Evolutionary conservation across 2,797 vertebrate genomes (phyloP).

Genomic region (Percopsis omiscomaycus): DNA sequence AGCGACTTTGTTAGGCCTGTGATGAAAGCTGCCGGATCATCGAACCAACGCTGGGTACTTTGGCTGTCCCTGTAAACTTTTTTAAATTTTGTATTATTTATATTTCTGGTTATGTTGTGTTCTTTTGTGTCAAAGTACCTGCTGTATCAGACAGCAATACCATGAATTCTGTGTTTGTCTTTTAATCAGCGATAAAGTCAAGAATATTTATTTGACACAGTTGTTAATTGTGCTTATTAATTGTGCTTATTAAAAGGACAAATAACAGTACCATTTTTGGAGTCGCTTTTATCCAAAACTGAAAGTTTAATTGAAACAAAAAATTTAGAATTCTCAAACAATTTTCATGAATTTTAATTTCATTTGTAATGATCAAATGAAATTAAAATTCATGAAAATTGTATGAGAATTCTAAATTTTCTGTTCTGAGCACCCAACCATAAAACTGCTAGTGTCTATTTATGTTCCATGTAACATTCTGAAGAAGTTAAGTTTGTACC

Average conservation of each 20-base stretch:
- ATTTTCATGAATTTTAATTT: too few relatives aligned
- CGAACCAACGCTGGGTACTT: not conserved
- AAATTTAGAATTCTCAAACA: too few relatives aligned
- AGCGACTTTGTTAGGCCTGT: constrained; percentile 55
- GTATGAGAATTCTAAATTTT: too few relatives aligned
- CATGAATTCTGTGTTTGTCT: too few relatives aligned
- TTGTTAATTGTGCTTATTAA: not conserved
- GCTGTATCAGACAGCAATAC: too few relatives aligned
- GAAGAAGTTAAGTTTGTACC: not conserved
- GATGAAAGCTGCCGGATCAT: constrained; percentile 45
- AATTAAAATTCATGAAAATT: too few relatives aligned
- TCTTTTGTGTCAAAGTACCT: too few relatives aligned
- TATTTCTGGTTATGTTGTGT: not conserved
- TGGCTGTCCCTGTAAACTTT: constrained; percentile 11
- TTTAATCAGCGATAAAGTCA: too few relatives aligned
- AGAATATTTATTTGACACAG: not conserved
- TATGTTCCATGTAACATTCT: not conserved
- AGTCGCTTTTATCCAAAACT: not conserved
- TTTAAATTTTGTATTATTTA: constrained; percentile 7
- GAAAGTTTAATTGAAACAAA: too few relatives aligned
- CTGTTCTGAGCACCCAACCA: too few relatives aligned
- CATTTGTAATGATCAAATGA: too few relatives aligned
- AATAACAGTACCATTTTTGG: not conserved
- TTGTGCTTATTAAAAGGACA: not conserved
- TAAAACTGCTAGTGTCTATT: too few relatives aligned